phyloP scores from a whole-genome alignment of 2,888 invertebrate species.

The Elaeidobius kamerunicus region DNA sequence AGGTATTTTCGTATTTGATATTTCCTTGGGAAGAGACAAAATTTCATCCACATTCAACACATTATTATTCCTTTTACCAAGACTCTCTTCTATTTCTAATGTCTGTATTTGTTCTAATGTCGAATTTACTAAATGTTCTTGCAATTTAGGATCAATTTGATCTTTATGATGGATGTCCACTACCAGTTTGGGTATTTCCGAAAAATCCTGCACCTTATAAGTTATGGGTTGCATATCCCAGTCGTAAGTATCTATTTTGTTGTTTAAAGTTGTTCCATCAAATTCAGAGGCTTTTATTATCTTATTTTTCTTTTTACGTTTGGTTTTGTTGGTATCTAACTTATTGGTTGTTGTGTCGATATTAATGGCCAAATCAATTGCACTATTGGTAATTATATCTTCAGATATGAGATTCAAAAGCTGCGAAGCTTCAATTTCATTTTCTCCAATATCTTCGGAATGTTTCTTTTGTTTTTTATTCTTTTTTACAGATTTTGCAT shows the following conservation, averaged over 20 bases:
- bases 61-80: background rate
- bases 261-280: background rate
- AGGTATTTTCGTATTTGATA: too few relatives aligned
- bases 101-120: background rate
- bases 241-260: background rate
- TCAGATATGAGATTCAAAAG: too few relatives aligned
- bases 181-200: conserved; percentile 20
- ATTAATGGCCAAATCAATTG: background rate
- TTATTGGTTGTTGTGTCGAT: background rate
- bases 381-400: too few relatives aligned
- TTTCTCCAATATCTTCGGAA: background rate
- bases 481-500: background rate
- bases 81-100: background rate
- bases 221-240: background rate
- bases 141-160: conserved; percentile 8
- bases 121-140: background rate
- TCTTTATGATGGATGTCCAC: conserved; percentile 16
- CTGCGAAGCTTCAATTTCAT: background rate
- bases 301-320: background rate
- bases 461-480: background rate
- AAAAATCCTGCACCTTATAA: conserved; percentile 5
- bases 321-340: too few relatives aligned
- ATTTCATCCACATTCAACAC: too few relatives aligned
- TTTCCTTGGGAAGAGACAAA: too few relatives aligned
- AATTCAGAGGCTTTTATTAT: background rate